Evolutionary conservation across 2,113 vertebrate species (phyloP).

Genomic region (Meriones unguiculatus): DNA sequence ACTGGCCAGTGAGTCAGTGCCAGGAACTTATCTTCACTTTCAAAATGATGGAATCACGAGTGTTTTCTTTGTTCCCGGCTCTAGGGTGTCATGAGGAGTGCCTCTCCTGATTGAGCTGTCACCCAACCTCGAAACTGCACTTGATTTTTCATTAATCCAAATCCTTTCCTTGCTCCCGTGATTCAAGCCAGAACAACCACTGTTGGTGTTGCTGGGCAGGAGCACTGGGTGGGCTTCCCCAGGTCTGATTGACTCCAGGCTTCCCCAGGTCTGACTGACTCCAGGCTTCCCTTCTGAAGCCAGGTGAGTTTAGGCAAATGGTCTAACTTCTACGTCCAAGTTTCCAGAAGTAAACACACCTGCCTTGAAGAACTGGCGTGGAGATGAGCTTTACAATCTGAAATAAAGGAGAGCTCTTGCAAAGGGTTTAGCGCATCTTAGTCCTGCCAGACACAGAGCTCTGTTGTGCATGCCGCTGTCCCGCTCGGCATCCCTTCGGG

Average conservation of each 20-base stretch:
- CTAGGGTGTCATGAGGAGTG: not conserved
- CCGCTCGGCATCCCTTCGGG: not conserved
- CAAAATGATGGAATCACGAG: not conserved
- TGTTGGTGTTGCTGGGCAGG: not conserved
- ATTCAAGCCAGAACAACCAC: not conserved
- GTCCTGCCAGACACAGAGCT: not conserved
- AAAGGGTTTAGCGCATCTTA: not conserved
- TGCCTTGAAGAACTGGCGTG: not conserved
- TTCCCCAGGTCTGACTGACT: not conserved
- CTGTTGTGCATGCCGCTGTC: not conserved
- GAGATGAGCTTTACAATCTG: not conserved
- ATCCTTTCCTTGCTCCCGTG: not conserved
- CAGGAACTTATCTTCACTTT: not conserved
- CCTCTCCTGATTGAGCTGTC: not conserved
- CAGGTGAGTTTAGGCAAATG: not conserved
- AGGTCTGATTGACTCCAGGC: too few species aligned
- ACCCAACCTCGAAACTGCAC: not conserved
- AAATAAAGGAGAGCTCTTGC: not conserved
- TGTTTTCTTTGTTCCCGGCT: too few species aligned
- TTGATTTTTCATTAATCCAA: not conserved
- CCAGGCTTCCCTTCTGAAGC: not conserved
- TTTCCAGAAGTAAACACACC: slow-evolving; percentile 2
- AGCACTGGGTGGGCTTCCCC: not conserved
- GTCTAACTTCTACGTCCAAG: not conserved
- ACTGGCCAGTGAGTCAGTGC: not conserved